phyloP scores from a whole-genome alignment of 2,888 invertebrate genomes.

The Rhaphigaster nebulosa region DNA sequence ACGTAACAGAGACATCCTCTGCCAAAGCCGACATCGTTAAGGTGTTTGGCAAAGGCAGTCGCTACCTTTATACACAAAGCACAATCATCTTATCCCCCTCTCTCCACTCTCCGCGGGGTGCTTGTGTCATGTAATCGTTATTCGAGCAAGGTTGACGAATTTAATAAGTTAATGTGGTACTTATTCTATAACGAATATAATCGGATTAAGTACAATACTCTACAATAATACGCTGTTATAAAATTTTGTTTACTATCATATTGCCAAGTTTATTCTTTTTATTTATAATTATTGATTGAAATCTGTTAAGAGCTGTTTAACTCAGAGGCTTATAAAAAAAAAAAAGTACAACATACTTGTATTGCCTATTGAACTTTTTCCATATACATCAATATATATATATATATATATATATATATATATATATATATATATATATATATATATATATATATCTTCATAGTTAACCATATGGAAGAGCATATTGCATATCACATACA shows the following conservation, averaged over 20 bases:
- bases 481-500: too few species aligned
- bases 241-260: neutral
- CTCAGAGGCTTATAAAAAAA: too few species aligned
- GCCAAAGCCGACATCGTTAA: neutral
- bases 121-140: slow-evolving; percentile 35
- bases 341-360: too few species aligned
- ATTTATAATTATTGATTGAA: too few species aligned
- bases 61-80: slow-evolving; percentile 31
- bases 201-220: neutral
- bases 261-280: too few species aligned
- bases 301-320: too few species aligned
- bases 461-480: too few species aligned
- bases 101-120: neutral
- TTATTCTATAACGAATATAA: neutral
- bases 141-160: neutral
- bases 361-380: too few species aligned
- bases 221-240: neutral
- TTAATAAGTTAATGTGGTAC: neutral
- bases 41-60: slow-evolving; percentile 9
- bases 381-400: too few species aligned
- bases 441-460: too few species aligned
- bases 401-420: too few species aligned
- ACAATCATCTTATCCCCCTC: neutral
- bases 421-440: too few species aligned
- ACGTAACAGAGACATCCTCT: neutral